Percentiles rank a stretch among this genome's conserved stretches.
Evolutionary conservation across 1,140 invertebrate species (phyloP).

Genomic region (Pinna nobilis): DNA sequence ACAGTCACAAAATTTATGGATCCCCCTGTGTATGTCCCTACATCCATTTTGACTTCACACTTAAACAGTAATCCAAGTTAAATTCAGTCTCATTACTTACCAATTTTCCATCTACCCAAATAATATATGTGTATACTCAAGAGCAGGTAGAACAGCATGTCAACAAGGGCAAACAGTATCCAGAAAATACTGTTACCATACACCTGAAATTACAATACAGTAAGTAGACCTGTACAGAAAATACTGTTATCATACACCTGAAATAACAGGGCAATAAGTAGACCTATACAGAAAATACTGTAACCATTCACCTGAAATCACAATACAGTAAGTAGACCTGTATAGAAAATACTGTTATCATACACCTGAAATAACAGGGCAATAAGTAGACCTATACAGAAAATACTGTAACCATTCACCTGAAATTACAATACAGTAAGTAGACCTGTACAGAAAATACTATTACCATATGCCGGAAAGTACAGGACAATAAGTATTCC

Average conservation of each 20-base stretch:
- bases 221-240: conserved; percentile 90
- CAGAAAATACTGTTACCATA: conserved; percentile 85
- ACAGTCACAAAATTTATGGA: too few relatives aligned
- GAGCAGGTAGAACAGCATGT: conserved; percentile 83
- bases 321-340: too few relatives aligned
- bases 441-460: too few relatives aligned
- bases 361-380: conserved; percentile 76
- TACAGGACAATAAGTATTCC: too few relatives aligned
- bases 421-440: too few relatives aligned
- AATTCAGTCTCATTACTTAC: conserved; percentile 23
- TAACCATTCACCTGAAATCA: conserved; percentile 80
- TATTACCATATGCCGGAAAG: too few relatives aligned
- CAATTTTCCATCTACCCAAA: conserved; percentile 85
- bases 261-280: conserved; percentile 18
- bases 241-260: conserved; percentile 81
- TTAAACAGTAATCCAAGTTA: not conserved
- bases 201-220: conserved; percentile 73
- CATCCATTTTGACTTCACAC: not conserved
- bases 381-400: too few relatives aligned
- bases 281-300: conserved; percentile 85
- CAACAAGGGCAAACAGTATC: conserved; percentile 84
- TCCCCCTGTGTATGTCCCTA: not conserved
- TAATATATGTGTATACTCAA: conserved; percentile 91
- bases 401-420: too few relatives aligned
- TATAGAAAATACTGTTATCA: conserved; percentile 84